phyloP scores from a whole-genome alignment of 2,888 invertebrate species.

The Ceraclea dissimilis region DNA sequence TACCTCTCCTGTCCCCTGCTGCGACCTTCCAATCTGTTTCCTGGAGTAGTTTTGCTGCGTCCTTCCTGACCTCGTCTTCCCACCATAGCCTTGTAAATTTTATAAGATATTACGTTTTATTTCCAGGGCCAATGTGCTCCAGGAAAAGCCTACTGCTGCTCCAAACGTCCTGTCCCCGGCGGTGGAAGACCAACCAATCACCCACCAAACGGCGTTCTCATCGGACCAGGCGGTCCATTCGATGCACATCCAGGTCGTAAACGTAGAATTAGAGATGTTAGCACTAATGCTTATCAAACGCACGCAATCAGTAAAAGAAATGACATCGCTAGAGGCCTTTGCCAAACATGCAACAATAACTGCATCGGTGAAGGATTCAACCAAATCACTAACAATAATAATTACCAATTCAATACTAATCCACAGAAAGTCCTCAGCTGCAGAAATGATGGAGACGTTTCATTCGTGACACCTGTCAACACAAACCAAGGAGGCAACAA shows the following conservation, averaged over 20 bases:
- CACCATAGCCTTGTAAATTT: too few relatives aligned
- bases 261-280: conserved; percentile 7
- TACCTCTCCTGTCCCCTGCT: too few relatives aligned
- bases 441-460: background rate
- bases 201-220: conserved; percentile 37
- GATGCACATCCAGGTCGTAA: conserved; percentile 29
- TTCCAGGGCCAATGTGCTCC: conserved; percentile 55
- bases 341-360: conserved; percentile 5
- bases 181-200: conserved; percentile 34
- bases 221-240: conserved; percentile 43
- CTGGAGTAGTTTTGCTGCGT: too few relatives aligned
- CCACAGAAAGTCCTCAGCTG: background rate
- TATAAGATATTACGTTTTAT: too few relatives aligned
- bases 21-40: too few relatives aligned
- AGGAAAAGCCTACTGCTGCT: conserved; percentile 59
- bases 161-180: conserved; percentile 33
- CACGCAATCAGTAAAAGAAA: background rate
- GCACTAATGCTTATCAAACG: conserved; percentile 5
- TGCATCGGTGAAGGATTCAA: conserved; percentile 7
- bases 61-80: too few relatives aligned
- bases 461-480: background rate
- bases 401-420: background rate
- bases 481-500: background rate
- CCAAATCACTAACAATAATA: conserved; percentile 5
- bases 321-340: background rate